Conservation (phyloP, 1,140 invertebrate species). For the Cephus cinctus region DNA sequence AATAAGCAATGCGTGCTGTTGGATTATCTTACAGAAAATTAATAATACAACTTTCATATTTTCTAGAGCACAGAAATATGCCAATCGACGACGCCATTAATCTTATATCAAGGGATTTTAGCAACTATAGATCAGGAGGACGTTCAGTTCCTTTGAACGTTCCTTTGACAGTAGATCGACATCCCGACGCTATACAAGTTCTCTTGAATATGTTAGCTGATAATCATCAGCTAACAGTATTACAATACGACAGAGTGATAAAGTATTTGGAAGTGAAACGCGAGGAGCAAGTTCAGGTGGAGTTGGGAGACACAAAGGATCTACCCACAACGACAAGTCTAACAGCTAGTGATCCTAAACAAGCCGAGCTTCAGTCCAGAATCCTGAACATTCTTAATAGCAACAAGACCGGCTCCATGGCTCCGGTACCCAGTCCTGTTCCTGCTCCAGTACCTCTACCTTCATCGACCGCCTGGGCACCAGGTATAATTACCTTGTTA, state of each 20-base stretch:
- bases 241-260: constrained; percentile 80
- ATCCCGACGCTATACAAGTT: constrained; percentile 72
- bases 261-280: constrained; percentile 76
- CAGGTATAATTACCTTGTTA: constrained; percentile 39
- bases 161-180: constrained; percentile 51
- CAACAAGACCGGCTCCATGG: constrained; percentile 36
- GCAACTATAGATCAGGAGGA: constrained; percentile 70
- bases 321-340: constrained; percentile 50
- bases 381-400: constrained; percentile 82
- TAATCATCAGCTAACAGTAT: constrained; percentile 73
- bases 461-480: constrained; percentile 32
- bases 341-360: constrained; percentile 54
- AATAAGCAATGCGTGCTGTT: constrained; percentile 3
- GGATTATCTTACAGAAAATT: constrained; percentile 5
- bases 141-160: constrained; percentile 48
- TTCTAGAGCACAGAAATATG: constrained; percentile 89
- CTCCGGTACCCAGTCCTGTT: constrained; percentile 33
- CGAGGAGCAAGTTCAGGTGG: constrained; percentile 70
- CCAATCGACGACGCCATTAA: constrained; percentile 86
- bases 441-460: constrained; percentile 36
- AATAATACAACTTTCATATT: constrained; percentile 10
- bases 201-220: constrained; percentile 78
- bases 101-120: constrained; percentile 77
- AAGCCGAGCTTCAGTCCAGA: constrained; percentile 78
- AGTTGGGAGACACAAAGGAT: constrained; percentile 63